Evolutionary conservation across 2,113 vertebrate species (phyloP).

Genomic region (Mola mola): DNA sequence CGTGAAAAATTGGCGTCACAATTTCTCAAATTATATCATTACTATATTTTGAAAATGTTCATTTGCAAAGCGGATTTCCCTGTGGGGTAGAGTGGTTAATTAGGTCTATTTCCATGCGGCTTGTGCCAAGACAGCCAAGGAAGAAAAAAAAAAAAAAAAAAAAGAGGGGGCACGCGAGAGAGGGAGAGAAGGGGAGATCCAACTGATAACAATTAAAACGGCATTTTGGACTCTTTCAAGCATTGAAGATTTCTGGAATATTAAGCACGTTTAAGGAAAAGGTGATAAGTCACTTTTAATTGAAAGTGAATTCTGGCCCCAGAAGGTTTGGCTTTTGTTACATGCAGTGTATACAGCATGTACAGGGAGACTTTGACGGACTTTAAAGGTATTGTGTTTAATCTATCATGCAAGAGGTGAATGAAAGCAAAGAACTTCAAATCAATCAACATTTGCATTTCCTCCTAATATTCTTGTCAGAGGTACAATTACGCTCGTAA

Average conservation of each 20-base stretch:
- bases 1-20: slow-evolving; percentile 97
- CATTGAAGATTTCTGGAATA: slow-evolving; percentile 97
- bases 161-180: slow-evolving; percentile 21
- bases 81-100: slow-evolving; percentile 96
- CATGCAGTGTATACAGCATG: slow-evolving; percentile 82
- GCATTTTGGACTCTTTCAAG: slow-evolving; percentile 97
- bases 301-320: slow-evolving; percentile 98
- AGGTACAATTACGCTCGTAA: slow-evolving; percentile 92
- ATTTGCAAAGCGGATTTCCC: slow-evolving; percentile 99
- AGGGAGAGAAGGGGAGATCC: slow-evolving; percentile 62
- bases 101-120: slow-evolving; percentile 99
- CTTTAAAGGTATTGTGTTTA: slow-evolving; percentile 19
- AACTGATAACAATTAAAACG: slow-evolving; percentile 97
- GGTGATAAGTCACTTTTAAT: slow-evolving; percentile 99
- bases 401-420: slow-evolving; percentile 91
- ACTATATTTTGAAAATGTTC: slow-evolving; percentile 99
- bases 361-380: slow-evolving; percentile 48
- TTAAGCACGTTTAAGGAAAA: slow-evolving; percentile 97
- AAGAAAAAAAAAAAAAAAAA: slow-evolving; percentile 13
- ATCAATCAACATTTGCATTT: slow-evolving; percentile 86
- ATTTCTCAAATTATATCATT: slow-evolving; percentile 99
- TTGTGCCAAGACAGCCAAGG: slow-evolving; percentile 81
- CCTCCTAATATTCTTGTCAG: slow-evolving; percentile 84
- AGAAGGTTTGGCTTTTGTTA: slow-evolving; percentile 97
- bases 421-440: slow-evolving; percentile 89